Base-by-base conservation (phyloP, 2,888 invertebrate species). In the Habrosyne pyritoides region DNA sequence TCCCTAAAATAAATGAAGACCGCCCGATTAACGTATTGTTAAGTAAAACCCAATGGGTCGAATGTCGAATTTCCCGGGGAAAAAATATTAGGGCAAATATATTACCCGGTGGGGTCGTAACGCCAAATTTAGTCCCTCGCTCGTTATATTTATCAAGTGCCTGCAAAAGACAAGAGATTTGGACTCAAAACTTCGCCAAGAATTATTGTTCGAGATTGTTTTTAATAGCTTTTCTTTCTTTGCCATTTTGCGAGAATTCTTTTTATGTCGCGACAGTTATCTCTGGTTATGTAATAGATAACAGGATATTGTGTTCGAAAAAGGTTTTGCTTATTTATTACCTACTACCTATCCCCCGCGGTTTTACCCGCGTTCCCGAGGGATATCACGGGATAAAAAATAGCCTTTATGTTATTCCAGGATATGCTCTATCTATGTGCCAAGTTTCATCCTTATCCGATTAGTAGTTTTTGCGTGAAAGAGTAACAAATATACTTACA, bases 181-280 rank as follows among this genome's bases (percentile, higher is more conserved):
- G 51, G 55, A 67, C 55, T 66, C 63, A 55, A 58, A 70, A 66
- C 60, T 64, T 65, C 57, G 54, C 61, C 50, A 65, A 69, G 75
- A 84, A 77, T 81, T 85, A 87, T 83, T 77, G 79, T 80, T 67
- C 46, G 69, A 66, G 80, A 86, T 87, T 89, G 86, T 85, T 86
- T 86, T 84, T 85, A 87, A 87, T 88, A 74, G 82, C 67, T 77
- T 81, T 80, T 77, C 79, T 78, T 81, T 78, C 74, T 62, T 61
- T 33, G 33, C 33, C n/a, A 33, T n/a, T 33, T 33, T 52, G 22
- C 14, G 10, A 52, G 7, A 47, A 49, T 46, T 52, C 14, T 52
- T 52, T 42, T 50, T 36, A 52, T 21, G 12, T 14, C 49, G 12
- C 28, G 18, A 14, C 14, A 24, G 50, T 21, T 2, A 49, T 49